Conservation (phyloP, 1,140 invertebrate genomes). For the Lepidostoma basale region DNA sequence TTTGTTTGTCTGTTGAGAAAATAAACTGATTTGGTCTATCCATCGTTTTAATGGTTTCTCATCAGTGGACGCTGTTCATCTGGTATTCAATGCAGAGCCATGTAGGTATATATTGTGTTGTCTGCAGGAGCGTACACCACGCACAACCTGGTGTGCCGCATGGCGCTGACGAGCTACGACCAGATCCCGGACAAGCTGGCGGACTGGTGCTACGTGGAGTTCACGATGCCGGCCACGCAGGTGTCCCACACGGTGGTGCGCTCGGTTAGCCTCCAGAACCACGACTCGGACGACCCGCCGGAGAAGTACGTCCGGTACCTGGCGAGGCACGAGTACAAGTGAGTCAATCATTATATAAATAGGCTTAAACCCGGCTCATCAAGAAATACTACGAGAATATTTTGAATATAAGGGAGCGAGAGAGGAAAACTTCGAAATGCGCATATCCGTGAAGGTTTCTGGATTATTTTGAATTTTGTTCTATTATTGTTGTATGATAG, state of each 20-base stretch:
- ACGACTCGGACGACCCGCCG: slow-evolving; percentile 90
- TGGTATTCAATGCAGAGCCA: not conserved
- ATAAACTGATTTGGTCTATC: too few species aligned
- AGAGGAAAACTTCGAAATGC: too few species aligned
- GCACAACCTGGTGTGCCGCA: slow-evolving; percentile 89
- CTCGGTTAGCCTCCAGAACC: slow-evolving; percentile 89
- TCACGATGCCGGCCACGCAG: slow-evolving; percentile 98
- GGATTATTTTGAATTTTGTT: too few species aligned
- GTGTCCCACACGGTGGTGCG: slow-evolving; percentile 95
- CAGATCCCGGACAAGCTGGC: slow-evolving; percentile 93
- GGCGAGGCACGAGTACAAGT: slow-evolving; percentile 95
- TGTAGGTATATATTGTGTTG: not conserved
- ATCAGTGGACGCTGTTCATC: too few species aligned
- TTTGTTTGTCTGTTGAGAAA: too few species aligned
- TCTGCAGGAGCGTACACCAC: slow-evolving; percentile 91
- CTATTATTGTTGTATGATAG: too few species aligned
- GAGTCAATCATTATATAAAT: slow-evolving; percentile 49
- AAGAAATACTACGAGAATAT: too few species aligned
- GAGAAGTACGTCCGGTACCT: slow-evolving; percentile 98
- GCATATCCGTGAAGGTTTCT: too few species aligned
- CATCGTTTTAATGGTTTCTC: too few species aligned
- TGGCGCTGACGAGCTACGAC: slow-evolving; percentile 95
- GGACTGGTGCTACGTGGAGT: slow-evolving; percentile 90
- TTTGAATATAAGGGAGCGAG: too few species aligned
- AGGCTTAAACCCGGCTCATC: too few species aligned